Evolutionary conservation across 2,797 vertebrate genomes (phyloP).

Genomic region (Ctenopoma multispine): DNA sequence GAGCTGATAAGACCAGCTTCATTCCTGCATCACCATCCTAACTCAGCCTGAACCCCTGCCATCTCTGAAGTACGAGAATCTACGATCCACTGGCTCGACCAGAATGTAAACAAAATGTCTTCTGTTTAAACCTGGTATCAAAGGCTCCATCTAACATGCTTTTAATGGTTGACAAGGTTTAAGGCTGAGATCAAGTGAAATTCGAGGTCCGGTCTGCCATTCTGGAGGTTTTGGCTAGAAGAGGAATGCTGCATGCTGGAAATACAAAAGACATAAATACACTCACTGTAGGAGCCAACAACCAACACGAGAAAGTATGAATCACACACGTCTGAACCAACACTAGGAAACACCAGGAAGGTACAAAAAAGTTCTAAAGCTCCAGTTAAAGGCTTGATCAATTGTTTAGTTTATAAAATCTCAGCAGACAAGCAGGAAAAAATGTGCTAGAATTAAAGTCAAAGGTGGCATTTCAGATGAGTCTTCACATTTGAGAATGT

Average conservation of each 20-base stretch:
- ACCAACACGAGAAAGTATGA: conserved; percentile 21
- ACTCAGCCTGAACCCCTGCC: background rate
- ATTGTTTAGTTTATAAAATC: too few species aligned
- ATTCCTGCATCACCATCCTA: background rate
- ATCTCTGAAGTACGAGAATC: background rate
- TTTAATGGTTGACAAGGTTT: background rate
- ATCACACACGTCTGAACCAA: background rate
- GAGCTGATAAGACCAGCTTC: conserved; percentile 19
- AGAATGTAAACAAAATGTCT: conserved; percentile 54
- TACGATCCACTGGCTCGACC: background rate
- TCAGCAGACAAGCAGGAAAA: too few species aligned
- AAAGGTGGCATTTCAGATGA: too few species aligned
- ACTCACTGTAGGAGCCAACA: conserved; percentile 20
- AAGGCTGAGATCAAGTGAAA: conserved; percentile 5
- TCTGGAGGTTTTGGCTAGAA: conserved; percentile 15
- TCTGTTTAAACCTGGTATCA: background rate
- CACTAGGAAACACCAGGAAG: background rate
- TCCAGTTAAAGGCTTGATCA: too few species aligned
- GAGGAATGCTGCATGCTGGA: conserved; percentile 31
- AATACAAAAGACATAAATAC: conserved; percentile 36
- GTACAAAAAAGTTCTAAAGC: background rate
- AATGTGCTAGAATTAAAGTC: too few species aligned
- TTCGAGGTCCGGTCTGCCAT: background rate
- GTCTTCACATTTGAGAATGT: too few species aligned
- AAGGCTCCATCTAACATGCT: background rate